These are phyloP conservation scores for Odontamblyopus rebecca DNA, from an alignment of 2,797 vertebrate species.

Conservation along the genomic window DNA sequence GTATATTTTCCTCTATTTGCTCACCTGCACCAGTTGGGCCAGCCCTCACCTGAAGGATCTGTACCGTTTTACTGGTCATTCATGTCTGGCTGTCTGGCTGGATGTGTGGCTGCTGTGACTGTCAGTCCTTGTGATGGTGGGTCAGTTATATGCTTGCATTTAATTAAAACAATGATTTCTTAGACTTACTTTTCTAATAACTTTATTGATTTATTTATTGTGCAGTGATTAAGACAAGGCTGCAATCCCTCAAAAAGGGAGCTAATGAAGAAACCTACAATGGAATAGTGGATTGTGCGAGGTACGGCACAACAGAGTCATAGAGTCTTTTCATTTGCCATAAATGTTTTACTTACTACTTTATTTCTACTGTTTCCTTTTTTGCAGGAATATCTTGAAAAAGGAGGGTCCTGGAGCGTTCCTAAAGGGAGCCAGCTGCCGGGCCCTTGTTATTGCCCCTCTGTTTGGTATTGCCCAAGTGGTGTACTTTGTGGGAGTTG, in stretches of 20 bases:
- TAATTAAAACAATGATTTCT: not conserved
- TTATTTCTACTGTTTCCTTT: not conserved
- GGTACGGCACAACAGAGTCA: conserved; percentile 54
- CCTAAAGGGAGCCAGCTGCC: conserved; percentile 82
- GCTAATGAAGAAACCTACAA: conserved; percentile 83
- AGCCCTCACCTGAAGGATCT: conserved; percentile 60
- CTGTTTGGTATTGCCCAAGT: conserved; percentile 87
- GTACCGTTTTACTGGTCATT: conserved; percentile 85
- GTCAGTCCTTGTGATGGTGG: conserved; percentile 86
- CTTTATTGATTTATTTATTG: not conserved
- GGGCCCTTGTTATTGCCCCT: conserved; percentile 84
- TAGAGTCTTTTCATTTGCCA: not conserved
- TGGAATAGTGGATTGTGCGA: conserved; percentile 83
- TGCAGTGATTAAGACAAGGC: conserved; percentile 84
- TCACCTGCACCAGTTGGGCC: conserved; percentile 80
- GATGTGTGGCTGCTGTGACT: conserved; percentile 77
- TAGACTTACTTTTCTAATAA: not conserved
- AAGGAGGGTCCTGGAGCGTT: conserved; percentile 83
- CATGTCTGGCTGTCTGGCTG: conserved; percentile 79
- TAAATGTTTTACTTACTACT: not conserved
- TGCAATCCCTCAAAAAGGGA: conserved; percentile 82
- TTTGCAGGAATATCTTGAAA: conserved; percentile 78
- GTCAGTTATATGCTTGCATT: conserved; percentile 13
- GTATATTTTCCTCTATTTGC: conserved; percentile 86
- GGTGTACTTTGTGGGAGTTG: conserved; percentile 82